Percentiles rank a stretch among this genome's conserved stretches.
phyloP scores from a whole-genome alignment of 2,797 vertebrate species.

The Sebastes taczanowskii region DNA sequence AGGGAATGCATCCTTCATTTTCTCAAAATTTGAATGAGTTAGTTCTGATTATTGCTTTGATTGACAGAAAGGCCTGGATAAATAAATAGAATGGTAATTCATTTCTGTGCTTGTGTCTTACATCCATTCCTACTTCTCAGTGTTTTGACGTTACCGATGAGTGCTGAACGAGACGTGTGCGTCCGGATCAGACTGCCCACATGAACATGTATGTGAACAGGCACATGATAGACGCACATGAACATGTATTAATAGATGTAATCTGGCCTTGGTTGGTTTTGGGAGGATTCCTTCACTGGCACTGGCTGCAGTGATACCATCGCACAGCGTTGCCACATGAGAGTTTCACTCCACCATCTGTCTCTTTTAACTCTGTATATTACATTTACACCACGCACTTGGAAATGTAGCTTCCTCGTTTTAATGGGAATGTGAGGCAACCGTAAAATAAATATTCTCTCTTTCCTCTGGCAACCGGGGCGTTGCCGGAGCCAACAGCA shows the following conservation, averaged over 20 bases:
- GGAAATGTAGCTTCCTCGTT: slow-evolving; percentile 72
- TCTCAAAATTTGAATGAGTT: slow-evolving; percentile 87
- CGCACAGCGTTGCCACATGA: slow-evolving; percentile 73
- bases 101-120: slow-evolving; percentile 61
- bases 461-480: slow-evolving; percentile 61
- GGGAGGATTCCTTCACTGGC: slow-evolving; percentile 72
- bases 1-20: slow-evolving; percentile 85
- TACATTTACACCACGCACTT: slow-evolving; percentile 71
- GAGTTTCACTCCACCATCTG: slow-evolving; percentile 82
- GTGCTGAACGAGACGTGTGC: slow-evolving; percentile 56
- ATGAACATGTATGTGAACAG: slow-evolving; percentile 36
- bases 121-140: slow-evolving; percentile 54
- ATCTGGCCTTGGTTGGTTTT: slow-evolving; percentile 60
- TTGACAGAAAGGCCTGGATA: slow-evolving; percentile 81
- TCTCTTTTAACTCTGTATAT: slow-evolving; percentile 76
- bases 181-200: slow-evolving; percentile 12
- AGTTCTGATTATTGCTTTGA: slow-evolving; percentile 82
- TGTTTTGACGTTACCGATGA: slow-evolving; percentile 59
- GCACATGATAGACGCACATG: slow-evolving; percentile 47
- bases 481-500: slow-evolving; percentile 58
- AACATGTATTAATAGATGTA: slow-evolving; percentile 67
- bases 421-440: slow-evolving; percentile 81
- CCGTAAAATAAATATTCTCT: slow-evolving; percentile 76
- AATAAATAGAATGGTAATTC: slow-evolving; percentile 77
- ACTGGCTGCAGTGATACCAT: slow-evolving; percentile 65